Evolutionary conservation across 1,140 invertebrate genomes (phyloP), one percentile per base, ranked within the genome.

Genomic region (Drosophila sp.): DNA sequence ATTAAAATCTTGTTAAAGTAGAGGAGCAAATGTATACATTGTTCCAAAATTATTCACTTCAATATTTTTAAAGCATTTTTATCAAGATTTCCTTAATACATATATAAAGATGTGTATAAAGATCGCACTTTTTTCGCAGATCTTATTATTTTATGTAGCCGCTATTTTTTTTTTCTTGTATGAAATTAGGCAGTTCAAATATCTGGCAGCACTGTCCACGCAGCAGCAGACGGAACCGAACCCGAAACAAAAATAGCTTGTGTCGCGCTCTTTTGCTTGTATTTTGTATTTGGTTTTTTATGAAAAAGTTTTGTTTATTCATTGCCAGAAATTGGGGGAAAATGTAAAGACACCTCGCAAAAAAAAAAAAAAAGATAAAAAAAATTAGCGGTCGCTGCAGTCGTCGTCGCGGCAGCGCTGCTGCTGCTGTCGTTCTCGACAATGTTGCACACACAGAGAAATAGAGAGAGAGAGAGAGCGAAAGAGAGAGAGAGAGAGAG

Each of bases 391-490:
- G 34, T 50, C 25, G 58, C 32, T 61, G 58, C 58, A 25, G 45
- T 16, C 7, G 29, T 5, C 11, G 41, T 13, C 14, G 56, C 32
- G 21, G 56, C 25, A 43, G 54, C 38, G 54, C 25, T 40, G 38
- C 13, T 57, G 58, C 25, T 62, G 59, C 59, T 45, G 48, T 51
- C 46, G 40, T 64, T 64, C 36, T 64, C 50, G 48, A 54, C 50
- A 54, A 54, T 64, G 62, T 64, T 64, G 48, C 50, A 36, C 21
- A 62, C 14, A 18, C n/a, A 36, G 4, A 29, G 11, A 34, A 7
- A 21, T 14, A n/a, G n/a, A n/a, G n/a, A n/a, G n/a, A n/a, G n/a
- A n/a, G n/a, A n/a, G n/a, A n/a, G n/a, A n/a, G n/a, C n/a, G n/a
- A n/a, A n/a, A n/a, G n/a, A 41, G 13, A 4, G 13, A 14, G 4